Conservation (phyloP, 2,113 vertebrate genomes). For the Odontophorus gujanensis region DNA sequence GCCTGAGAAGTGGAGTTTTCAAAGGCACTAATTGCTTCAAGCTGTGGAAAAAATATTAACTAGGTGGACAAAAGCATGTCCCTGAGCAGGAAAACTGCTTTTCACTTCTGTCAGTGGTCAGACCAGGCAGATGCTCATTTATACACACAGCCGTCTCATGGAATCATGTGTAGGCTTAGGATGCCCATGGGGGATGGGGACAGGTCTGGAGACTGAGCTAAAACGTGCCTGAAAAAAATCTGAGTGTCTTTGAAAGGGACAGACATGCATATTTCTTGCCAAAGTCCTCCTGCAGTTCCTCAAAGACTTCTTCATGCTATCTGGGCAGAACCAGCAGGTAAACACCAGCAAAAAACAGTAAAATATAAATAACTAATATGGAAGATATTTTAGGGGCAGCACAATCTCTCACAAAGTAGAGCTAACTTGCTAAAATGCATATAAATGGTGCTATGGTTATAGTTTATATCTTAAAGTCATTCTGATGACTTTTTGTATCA, state of each 20-base stretch:
- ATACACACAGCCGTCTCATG: fast-evolving
- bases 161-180: fast-evolving
- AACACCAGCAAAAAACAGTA: neutral
- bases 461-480: neutral
- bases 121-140: fast-evolving
- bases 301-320: neutral
- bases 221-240: neutral
- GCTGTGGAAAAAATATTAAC: neutral
- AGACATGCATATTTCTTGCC: neutral
- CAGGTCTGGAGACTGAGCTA: neutral
- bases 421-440: neutral
- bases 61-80: neutral
- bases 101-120: neutral
- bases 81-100: neutral
- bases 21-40: neutral
- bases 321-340: neutral
- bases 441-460: neutral
- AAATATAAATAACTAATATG: neutral
- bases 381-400: neutral
- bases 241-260: neutral
- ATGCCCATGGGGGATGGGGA: too few species aligned
- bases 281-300: neutral
- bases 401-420: neutral
- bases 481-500: neutral
- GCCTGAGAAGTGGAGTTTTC: neutral